A percentile compares a stretch with the other conserved stretches of the same genome.
Evolutionary conservation across 2,797 vertebrate species (phyloP).

Genomic region (Masticophis lateralis): DNA sequence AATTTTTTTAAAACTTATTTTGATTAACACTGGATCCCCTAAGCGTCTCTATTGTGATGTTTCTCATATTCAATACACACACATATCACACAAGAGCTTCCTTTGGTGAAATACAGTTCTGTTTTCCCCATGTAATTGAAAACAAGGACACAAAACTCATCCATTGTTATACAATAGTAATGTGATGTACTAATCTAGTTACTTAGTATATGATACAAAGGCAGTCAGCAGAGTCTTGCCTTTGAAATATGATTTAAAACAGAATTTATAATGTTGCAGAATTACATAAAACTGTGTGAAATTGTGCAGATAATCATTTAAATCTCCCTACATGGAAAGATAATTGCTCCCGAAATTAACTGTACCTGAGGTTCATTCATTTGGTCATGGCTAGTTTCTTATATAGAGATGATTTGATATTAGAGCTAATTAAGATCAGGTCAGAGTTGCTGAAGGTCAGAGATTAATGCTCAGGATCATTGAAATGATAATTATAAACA

Average conservation of each 20-base stretch:
- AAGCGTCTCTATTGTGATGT: slow-evolving; percentile 15
- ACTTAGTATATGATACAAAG: slow-evolving; percentile 63
- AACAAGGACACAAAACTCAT: slow-evolving; percentile 60
- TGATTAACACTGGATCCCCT: slow-evolving; percentile 35
- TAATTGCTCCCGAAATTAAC: slow-evolving; percentile 99
- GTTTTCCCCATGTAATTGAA: slow-evolving; percentile 58
- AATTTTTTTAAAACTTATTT: slow-evolving; percentile 47
- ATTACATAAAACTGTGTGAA: slow-evolving; percentile 96
- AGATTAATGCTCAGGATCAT: slow-evolving; percentile 96
- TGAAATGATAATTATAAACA: slow-evolving; percentile 99
- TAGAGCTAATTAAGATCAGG: slow-evolving; percentile 97
- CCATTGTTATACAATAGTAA: slow-evolving; percentile 31
- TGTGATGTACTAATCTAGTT: slow-evolving; percentile 50
- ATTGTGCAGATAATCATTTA: slow-evolving; percentile 99
- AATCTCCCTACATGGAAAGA: slow-evolving; percentile 99
- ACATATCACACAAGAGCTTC: slow-evolving; percentile 37
- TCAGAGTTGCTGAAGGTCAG: slow-evolving; percentile 99
- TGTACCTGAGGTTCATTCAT: slow-evolving; percentile 98
- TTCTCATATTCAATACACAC: slow-evolving; percentile 1
- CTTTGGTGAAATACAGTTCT: slow-evolving; percentile 56
- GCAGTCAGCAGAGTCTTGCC: slow-evolving; percentile 63
- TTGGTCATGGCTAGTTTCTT: slow-evolving; percentile 99
- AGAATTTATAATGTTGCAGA: slow-evolving; percentile 83
- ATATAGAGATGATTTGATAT: slow-evolving; percentile 94
- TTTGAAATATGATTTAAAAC: slow-evolving; percentile 87